Evolutionary conservation across 2,888 invertebrate genomes (phyloP).

Genomic region (Homarus gammarus): DNA sequence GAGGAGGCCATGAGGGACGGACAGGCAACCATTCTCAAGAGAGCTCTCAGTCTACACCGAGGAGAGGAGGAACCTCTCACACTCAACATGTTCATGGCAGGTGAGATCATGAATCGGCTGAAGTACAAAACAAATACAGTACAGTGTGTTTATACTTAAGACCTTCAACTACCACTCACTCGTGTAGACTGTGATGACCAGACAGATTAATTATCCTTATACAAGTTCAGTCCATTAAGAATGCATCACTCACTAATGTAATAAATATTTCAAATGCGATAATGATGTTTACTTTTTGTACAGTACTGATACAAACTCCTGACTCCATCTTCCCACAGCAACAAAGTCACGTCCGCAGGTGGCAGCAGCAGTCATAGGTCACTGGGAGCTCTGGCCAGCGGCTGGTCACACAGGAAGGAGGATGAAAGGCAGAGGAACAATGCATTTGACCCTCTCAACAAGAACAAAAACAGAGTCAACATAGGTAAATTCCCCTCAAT

Average conservation of each 20-base stretch:
- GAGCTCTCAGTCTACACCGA: constrained; percentile 54
- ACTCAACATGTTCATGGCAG: constrained; percentile 41
- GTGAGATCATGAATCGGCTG: not conserved
- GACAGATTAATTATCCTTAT: too few relatives aligned
- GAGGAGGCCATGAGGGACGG: constrained; percentile 11
- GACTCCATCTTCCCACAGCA: not conserved
- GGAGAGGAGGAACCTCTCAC: constrained; percentile 30
- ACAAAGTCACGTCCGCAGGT: not conserved
- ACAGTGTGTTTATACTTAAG: too few relatives aligned
- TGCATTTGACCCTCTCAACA: constrained; percentile 30
- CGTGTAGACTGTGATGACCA: too few relatives aligned
- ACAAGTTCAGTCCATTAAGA: too few relatives aligned
- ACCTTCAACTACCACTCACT: too few relatives aligned
- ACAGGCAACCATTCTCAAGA: constrained; percentile 30
- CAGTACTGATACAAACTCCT: too few relatives aligned
- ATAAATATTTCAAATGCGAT: too few relatives aligned
- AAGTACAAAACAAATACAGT: too few relatives aligned
- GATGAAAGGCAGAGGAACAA: constrained; percentile 38
- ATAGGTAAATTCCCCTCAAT: constrained; percentile 51
- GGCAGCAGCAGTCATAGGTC: not conserved
- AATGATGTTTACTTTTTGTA: too few relatives aligned
- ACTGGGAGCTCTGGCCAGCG: not conserved
- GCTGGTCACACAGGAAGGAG: constrained; percentile 54
- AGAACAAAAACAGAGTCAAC: constrained; percentile 52
- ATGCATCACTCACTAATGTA: too few relatives aligned